Conservation (phyloP, 2,797 vertebrate species). For the Myotis daubentonii region DNA sequence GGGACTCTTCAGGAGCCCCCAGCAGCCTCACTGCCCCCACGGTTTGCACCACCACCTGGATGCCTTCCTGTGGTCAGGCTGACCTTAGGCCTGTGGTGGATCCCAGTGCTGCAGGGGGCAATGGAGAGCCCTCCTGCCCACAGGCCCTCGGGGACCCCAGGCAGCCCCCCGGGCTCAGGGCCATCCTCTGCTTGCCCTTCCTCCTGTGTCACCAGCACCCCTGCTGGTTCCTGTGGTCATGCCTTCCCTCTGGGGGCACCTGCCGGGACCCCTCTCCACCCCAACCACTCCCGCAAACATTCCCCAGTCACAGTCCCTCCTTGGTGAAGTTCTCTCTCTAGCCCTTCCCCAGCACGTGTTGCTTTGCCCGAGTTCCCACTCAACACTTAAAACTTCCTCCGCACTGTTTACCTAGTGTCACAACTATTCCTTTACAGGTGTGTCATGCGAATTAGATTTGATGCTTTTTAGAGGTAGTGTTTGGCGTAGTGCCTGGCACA, state of each 20-base stretch:
- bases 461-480: background rate
- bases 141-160: too few relatives aligned
- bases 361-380: background rate
- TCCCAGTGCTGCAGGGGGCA: background rate
- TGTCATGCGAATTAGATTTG: background rate
- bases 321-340: background rate
- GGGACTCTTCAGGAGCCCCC: background rate
- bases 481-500: background rate
- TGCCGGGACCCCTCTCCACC: background rate
- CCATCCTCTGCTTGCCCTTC: background rate
- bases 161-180: background rate
- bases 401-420: background rate
- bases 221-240: too few relatives aligned
- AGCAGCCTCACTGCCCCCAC: background rate
- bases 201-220: background rate
- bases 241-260: background rate
- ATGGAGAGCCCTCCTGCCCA: background rate
- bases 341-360: accelerated
- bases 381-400: background rate
- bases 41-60: background rate
- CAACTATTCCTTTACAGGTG: background rate
- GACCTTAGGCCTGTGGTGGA: background rate
- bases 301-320: background rate
- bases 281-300: background rate
- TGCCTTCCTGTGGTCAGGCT: background rate